Base-by-base conservation (phyloP, 2,797 vertebrate genomes). In the Ibycter americanus region DNA sequence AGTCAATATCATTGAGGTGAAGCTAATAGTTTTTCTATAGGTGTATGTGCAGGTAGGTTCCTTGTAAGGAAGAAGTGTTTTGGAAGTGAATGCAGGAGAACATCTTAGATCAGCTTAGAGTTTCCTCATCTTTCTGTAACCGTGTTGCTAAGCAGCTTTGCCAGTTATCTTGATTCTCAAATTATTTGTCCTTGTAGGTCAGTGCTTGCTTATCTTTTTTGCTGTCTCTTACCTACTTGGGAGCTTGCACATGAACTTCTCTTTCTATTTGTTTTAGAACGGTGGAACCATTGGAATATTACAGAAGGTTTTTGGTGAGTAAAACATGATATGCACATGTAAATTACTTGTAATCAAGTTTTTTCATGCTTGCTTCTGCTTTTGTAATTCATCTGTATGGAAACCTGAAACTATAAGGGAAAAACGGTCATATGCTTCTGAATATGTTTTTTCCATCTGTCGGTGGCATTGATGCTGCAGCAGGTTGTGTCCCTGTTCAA, bases 241-340 rank as follows among this genome's bases (percentile, higher is more conserved):
- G 47, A 47, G 7, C 31, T 90, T 90, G 23, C 12, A 17, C 47
- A 31, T 91, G 38, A 96, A 65, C 12, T 92, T 72, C 38, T 52
- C 59, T 86, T 97, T 92, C 40, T 84, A 1, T 93, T 81, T 93
- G 6, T 97, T 97, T 87, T 92, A 99, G 99, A 97, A 99, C 98
- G 7, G 99, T 99, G 80, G 99, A 99, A 87, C 99, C 99, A 8
- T 44, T 99, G 97, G 99, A 99, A 90, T 99, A 99, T 95, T 99
- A 99, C 97, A 98, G 99, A 89, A 99, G 99, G 76, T 99, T 99
- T 98, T 96, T 99, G 98, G 99, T 99, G 72, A 98, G 99, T 98
- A 82, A 73, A 93, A 15, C 22, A 7, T 1, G 2, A 27, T 59
- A 13, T 55, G 4, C 16, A 1, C 55, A 3, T 77, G 14, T 72